Percentiles rank a stretch among this genome's conserved stretches.
phyloP scores from a whole-genome alignment of 2,113 vertebrate species.

The Xenus cinereus region DNA sequence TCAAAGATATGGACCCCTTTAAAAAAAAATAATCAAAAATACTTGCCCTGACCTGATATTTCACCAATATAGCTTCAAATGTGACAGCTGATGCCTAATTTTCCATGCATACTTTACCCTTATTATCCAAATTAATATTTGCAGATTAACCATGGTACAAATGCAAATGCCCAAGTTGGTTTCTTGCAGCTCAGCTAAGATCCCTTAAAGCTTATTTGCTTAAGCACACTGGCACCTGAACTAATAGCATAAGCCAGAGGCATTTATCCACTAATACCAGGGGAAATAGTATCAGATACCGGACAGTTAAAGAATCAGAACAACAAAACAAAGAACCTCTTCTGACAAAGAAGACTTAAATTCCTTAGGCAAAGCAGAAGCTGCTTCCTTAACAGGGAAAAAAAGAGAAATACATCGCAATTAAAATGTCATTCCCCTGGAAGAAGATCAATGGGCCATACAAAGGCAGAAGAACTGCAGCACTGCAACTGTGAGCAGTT shows the following conservation, averaged over 20 bases:
- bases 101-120: background rate
- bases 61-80: background rate
- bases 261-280: background rate
- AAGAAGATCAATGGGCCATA: background rate
- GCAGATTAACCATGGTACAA: background rate
- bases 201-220: background rate
- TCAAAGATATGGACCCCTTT: background rate
- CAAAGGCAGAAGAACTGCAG: background rate
- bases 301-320: background rate
- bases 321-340: background rate
- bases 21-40: background rate
- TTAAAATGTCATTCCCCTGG: background rate
- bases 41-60: background rate
- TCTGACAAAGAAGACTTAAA: background rate
- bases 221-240: background rate
- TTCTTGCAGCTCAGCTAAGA: background rate
- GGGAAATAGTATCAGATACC: fast-evolving
- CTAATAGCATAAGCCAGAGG: background rate
- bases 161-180: background rate
- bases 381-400: background rate
- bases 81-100: background rate
- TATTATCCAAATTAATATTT: background rate
- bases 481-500: background rate
- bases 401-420: background rate
- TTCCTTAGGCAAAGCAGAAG: background rate